Percentiles rank a stretch among this genome's conserved stretches.
Conservation (phyloP, 2,888 invertebrate genomes). For the Escarpia spicata region DNA sequence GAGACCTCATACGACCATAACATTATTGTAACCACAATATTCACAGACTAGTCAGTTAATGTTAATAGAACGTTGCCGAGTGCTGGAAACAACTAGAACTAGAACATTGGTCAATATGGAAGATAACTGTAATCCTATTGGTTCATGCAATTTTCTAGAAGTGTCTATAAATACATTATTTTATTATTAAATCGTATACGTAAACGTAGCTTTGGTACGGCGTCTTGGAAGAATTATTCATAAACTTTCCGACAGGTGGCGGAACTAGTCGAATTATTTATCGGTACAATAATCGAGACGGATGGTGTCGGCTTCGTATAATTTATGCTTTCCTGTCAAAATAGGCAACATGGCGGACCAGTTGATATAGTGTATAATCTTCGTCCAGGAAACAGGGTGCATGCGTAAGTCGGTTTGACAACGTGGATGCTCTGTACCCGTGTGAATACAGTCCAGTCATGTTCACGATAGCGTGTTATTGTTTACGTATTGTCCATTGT, state of each 20-base stretch:
- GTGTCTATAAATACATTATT: too few relatives aligned
- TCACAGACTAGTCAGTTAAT: too few relatives aligned
- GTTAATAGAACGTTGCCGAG: too few relatives aligned
- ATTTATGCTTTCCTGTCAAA: constrained; percentile 9
- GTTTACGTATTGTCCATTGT: neutral
- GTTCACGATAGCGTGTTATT: neutral
- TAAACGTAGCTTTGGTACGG: neutral
- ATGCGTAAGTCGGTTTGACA: neutral
- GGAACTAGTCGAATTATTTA: neutral
- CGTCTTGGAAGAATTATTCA: neutral
- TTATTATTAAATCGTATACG: neutral
- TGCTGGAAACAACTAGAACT: too few relatives aligned
- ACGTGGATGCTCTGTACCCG: neutral
- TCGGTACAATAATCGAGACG: neutral
- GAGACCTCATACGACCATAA: too few relatives aligned
- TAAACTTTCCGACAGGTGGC: neutral
- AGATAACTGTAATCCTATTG: too few relatives aligned
- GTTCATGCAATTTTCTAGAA: too few relatives aligned
- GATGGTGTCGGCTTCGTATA: neutral
- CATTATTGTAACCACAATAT: too few relatives aligned
- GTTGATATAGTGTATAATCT: neutral
- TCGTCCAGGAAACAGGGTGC: neutral
- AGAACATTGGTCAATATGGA: too few relatives aligned
- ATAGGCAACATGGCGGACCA: neutral
- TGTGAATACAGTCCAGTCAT: neutral